Evolutionary conservation across 2,888 invertebrate species (phyloP), one percentile per base, ranked within the genome.

Genomic region (Acronicta leporina): DNA sequence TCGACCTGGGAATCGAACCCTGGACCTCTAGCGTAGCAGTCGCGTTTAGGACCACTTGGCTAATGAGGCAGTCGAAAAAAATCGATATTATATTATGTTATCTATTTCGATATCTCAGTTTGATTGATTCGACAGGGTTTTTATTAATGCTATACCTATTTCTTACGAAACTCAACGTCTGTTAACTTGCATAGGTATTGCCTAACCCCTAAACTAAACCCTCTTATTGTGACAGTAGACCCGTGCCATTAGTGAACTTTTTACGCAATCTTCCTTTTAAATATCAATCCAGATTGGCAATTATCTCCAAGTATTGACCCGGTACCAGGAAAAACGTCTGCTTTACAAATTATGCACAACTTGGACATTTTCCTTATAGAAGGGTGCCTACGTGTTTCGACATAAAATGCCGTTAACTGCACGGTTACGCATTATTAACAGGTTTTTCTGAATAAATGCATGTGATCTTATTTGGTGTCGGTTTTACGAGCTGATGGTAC

Each of bases 301-400:
- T 38, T 43, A 52, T 38, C 4, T 3, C 2, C 15, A 33, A 35
- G n/a, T 33, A 47, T 44, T 52, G 33, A 66, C 42, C 54, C 15
- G 47, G 35, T 59, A 75, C 50, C 16, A 65, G 71, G 71, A 74
- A 75, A 63, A 33, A 15, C n/a, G 6, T 27, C 43, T 25, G 43
- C 42, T 59, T 46, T 3, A 44, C 56, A 58, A 73, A 64, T 63
- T 63, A 57, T 64, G 47, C 40, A 56, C 15, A 30, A 58, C n/a
- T 20, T 62, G 53, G 33, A 58, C 55, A 77, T 66, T 77, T 74
- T 76, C 75, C 75, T 72, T 57, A 58, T 55, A 44, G 35, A 57
- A 55, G 43, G 49, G 43, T 27, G 53, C 20, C 8, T 43, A 69
- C 70, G 40, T 63, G 64, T 75, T 73, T 63, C 47, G 46, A 63